Evolutionary conservation across 1,140 invertebrate species (phyloP).

Genomic region (Schmidtea mediterranea): DNA sequence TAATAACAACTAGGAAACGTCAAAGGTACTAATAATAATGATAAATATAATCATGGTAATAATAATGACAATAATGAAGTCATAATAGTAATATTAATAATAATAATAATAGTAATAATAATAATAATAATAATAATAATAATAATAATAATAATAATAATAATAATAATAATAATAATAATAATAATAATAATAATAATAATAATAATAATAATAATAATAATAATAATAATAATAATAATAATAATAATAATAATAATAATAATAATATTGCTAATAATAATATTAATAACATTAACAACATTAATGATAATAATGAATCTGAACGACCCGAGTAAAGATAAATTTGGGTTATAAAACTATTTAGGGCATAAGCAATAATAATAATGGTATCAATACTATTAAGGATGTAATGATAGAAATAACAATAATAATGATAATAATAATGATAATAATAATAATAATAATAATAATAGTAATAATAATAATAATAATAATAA

Average conservation of each 20-base stretch:
- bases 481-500: neutral
- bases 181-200: neutral
- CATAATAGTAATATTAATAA: neutral
- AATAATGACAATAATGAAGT: too few species aligned
- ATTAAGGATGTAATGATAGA: neutral
- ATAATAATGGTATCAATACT: neutral
- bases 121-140: slow-evolving; percentile 4
- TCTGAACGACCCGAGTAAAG: too few species aligned
- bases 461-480: neutral
- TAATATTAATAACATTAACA: neutral
- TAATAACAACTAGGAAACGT: too few species aligned
- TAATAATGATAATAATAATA: neutral
- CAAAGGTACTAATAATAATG: too few species aligned
- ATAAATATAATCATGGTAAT: too few species aligned
- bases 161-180: slow-evolving; percentile 4
- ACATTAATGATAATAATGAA: neutral
- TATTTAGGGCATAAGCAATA: too few species aligned
- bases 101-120: neutral
- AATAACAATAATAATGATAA: neutral
- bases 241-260: neutral
- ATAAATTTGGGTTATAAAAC: too few species aligned
- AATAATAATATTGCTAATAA: neutral
- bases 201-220: slow-evolving; percentile 1
- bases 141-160: neutral
- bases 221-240: neutral